Percentiles rank a stretch among this genome's conserved stretches.
Conservation (phyloP, 2,113 vertebrate genomes). For the Taxidea taxus region DNA sequence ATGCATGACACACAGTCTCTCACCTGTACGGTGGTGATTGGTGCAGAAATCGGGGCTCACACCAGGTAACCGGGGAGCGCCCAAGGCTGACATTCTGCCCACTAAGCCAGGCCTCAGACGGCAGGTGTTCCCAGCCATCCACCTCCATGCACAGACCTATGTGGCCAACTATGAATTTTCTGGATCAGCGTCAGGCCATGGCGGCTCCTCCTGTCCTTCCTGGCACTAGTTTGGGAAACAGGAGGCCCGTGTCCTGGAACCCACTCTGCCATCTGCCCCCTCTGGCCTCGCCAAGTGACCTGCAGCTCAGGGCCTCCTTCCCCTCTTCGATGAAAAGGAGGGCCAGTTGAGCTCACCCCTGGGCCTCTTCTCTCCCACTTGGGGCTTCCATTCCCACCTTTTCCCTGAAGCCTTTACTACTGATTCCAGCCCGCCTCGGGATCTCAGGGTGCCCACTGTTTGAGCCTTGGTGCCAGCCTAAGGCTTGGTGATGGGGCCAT, state of each 20-base stretch:
- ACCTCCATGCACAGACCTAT: rapidly evolving
- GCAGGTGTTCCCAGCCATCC: neutral
- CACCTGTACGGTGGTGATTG: neutral
- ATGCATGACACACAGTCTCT: rapidly evolving
- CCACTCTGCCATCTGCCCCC: neutral
- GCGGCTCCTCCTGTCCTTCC: neutral
- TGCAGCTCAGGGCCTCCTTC: neutral
- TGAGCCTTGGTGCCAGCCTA: neutral
- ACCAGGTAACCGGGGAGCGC: neutral
- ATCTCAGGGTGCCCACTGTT: neutral
- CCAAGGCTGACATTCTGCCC: rapidly evolving
- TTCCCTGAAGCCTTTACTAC: neutral
- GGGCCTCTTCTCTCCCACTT: neutral
- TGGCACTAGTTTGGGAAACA: neutral
- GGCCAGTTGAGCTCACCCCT: neutral
- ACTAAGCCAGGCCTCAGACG: neutral
- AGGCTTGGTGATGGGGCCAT: neutral
- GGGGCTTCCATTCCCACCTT: neutral
- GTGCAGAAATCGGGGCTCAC: neutral
- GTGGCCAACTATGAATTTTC: neutral
- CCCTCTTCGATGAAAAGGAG: neutral
- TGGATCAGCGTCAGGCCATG: neutral
- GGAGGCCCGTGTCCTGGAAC: neutral
- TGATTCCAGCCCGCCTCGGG: rapidly evolving
- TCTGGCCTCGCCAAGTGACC: neutral